Percentiles rank a stretch among this genome's conserved stretches.
Conservation (phyloP, 2,797 vertebrate species). For the Oceanodroma leucorhoa region DNA sequence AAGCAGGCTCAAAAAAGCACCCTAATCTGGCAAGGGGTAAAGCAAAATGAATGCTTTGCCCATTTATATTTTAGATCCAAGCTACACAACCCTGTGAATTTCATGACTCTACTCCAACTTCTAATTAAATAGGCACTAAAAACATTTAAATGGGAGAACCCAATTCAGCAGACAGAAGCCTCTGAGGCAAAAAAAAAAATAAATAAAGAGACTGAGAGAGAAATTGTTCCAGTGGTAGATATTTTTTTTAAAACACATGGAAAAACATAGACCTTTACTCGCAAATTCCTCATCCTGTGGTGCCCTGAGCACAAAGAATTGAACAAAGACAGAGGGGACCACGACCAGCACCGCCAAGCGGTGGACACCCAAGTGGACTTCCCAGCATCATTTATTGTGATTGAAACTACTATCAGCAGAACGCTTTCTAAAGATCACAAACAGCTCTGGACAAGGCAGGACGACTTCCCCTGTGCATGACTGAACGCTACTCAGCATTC, state of each 20-base stretch:
- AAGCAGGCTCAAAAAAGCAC: conserved; percentile 35
- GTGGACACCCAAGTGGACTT: neutral
- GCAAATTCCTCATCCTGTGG: neutral
- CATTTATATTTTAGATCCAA: conserved; percentile 45
- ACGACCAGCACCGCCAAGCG: fast-evolving
- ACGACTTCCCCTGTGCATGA: neutral
- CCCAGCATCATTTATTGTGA: neutral
- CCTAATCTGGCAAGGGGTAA: conserved; percentile 46
- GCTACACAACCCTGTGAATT: conserved; percentile 50
- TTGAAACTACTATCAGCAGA: neutral
- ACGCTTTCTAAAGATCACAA: neutral
- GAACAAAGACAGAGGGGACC: neutral
- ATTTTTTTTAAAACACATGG: neutral
- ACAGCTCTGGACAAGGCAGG: neutral
- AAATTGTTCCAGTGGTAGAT: neutral
- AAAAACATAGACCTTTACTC: neutral
- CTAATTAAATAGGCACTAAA: conserved; percentile 75
- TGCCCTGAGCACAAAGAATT: neutral
- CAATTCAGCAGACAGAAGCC: conserved; percentile 53
- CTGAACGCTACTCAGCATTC: neutral
- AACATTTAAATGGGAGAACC: conserved; percentile 53
- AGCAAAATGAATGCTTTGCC: conserved; percentile 12
- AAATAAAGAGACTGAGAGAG: conserved; percentile 8
- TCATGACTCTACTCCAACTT: conserved; percentile 62
- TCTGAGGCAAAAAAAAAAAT: conserved; percentile 24